Evolutionary conservation across 2,113 vertebrate genomes (phyloP).

Genomic region (Reinhardtius hippoglossoides): DNA sequence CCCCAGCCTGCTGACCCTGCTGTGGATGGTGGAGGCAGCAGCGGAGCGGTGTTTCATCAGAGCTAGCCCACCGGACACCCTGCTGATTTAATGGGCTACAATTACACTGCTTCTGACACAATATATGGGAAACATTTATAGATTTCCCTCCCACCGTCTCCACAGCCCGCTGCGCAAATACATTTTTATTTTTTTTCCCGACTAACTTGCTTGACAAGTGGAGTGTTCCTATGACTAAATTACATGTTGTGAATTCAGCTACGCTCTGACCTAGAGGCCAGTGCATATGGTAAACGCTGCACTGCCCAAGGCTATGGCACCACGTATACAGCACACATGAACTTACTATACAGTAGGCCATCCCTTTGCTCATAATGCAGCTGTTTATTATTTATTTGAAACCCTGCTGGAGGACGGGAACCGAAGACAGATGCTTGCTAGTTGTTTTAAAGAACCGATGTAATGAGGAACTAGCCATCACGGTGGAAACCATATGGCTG

Average conservation of each 20-base stretch:
- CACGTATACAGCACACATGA: background rate
- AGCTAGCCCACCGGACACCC: slow-evolving; percentile 56
- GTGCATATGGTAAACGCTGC: slow-evolving; percentile 26
- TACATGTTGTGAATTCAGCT: slow-evolving; percentile 43
- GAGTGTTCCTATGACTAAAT: slow-evolving; percentile 41
- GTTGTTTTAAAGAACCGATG: slow-evolving; percentile 7
- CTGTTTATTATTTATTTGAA: slow-evolving; percentile 36
- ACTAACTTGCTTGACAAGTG: slow-evolving; percentile 30
- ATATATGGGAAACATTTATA: slow-evolving; percentile 73
- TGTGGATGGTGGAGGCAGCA: slow-evolving; percentile 55
- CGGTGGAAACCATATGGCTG: slow-evolving; percentile 64
- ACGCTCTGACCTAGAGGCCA: background rate
- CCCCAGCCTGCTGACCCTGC: slow-evolving; percentile 71
- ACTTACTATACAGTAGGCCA: background rate
- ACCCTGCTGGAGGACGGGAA: slow-evolving; percentile 1
- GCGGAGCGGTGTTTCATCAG: slow-evolving; percentile 62
- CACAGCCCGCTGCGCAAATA: slow-evolving; percentile 31
- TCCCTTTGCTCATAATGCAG: background rate
- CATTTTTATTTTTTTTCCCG: slow-evolving; percentile 13
- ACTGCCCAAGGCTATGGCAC: slow-evolving; percentile 18
- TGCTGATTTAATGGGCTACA: slow-evolving; percentile 75
- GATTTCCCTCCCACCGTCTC: slow-evolving; percentile 61
- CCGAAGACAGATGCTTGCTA: slow-evolving; percentile 11
- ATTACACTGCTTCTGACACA: slow-evolving; percentile 74
- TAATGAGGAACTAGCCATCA: slow-evolving; percentile 55